phyloP scores from a whole-genome alignment of 2,113 vertebrate genomes.

The Noturus placidus region DNA sequence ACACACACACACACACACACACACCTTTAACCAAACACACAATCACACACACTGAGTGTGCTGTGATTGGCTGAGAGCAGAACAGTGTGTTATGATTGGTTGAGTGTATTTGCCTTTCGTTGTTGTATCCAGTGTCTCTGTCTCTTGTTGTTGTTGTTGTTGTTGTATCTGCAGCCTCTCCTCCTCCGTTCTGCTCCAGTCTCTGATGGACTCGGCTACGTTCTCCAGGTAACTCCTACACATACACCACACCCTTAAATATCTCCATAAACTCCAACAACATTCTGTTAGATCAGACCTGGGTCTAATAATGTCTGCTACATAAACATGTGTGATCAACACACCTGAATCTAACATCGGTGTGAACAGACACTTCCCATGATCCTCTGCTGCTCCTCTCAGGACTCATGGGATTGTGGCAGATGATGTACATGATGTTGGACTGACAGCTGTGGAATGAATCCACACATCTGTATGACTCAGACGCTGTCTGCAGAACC shows the following conservation, averaged over 20 bases:
- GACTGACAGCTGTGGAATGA: constrained; percentile 77
- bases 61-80: not conserved
- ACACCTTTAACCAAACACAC: not conserved
- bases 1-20: not conserved
- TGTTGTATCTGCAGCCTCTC: constrained; percentile 68
- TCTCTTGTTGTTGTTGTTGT: constrained; percentile 66
- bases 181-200: constrained; percentile 82
- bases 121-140: constrained; percentile 42
- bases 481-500: constrained; percentile 79
- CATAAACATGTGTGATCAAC: not conserved
- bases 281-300: not conserved
- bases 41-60: not conserved
- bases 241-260: not conserved
- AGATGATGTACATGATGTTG: constrained; percentile 79
- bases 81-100: not conserved
- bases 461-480: constrained; percentile 81
- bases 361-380: constrained; percentile 83
- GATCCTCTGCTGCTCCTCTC: constrained; percentile 70
- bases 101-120: constrained; percentile 33
- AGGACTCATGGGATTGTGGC: constrained; percentile 86
- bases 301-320: not conserved
- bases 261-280: not conserved
- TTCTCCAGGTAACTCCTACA: constrained; percentile 84
- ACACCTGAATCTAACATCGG: constrained; percentile 89
- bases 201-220: constrained; percentile 76